Conservation (phyloP, 2,113 vertebrate genomes). For the Brevimyrus niger region DNA sequence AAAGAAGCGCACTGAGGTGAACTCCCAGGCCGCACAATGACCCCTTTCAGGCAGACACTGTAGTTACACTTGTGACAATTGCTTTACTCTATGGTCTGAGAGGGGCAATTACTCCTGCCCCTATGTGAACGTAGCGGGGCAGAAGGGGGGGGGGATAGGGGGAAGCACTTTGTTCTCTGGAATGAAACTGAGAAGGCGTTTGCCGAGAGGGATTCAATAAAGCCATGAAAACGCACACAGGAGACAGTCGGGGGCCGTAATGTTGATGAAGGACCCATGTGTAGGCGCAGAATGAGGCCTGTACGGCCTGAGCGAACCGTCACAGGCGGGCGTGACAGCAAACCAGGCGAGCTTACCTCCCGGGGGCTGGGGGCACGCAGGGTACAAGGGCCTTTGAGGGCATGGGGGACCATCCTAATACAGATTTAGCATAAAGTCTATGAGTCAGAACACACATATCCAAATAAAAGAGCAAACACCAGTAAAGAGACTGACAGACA, state of each 20-base stretch:
- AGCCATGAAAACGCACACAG: slow-evolving; percentile 37
- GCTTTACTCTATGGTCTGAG: slow-evolving; percentile 53
- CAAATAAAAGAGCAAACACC: neutral
- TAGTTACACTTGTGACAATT: slow-evolving; percentile 64
- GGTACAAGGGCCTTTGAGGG: neutral
- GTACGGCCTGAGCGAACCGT: too few species aligned
- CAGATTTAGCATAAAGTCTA: neutral
- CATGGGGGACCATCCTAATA: neutral
- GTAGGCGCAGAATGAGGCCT: neutral
- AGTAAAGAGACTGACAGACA: neutral
- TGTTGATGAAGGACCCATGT: neutral
- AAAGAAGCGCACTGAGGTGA: slow-evolving; percentile 61
- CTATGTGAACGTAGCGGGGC: slow-evolving; percentile 47
- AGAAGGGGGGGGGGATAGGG: slow-evolving; percentile 28
- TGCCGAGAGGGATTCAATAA: slow-evolving; percentile 53
- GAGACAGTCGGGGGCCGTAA: slow-evolving; percentile 23
- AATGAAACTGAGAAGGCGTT: slow-evolving; percentile 45
- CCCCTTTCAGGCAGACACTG: slow-evolving; percentile 61
- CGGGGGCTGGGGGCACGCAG: neutral
- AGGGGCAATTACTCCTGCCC: slow-evolving; percentile 59
- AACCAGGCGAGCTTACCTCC: neutral
- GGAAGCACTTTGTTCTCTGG: slow-evolving; percentile 56
- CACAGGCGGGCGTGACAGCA: neutral
- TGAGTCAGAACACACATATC: neutral
- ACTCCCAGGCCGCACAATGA: slow-evolving; percentile 59